Evolutionary conservation across 1,140 invertebrate species (phyloP).

Genomic region (Bombus polaris): DNA sequence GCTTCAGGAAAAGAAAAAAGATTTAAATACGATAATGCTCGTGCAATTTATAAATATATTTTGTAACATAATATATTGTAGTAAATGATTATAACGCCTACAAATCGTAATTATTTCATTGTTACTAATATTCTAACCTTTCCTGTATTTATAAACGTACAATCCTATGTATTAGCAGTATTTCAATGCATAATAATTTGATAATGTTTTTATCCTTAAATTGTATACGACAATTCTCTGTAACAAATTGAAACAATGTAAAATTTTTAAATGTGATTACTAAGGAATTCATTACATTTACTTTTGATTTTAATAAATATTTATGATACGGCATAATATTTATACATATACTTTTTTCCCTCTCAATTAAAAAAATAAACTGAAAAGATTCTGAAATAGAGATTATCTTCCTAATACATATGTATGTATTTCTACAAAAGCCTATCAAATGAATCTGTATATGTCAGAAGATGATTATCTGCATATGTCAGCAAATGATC

Average conservation of each 20-base stretch:
- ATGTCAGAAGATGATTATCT: neutral
- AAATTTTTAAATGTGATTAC: neutral
- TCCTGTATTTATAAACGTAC: slow-evolving; percentile 4
- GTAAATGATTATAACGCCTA: neutral
- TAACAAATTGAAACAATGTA: slow-evolving; percentile 13
- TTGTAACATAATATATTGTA: slow-evolving; percentile 56
- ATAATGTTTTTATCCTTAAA: neutral
- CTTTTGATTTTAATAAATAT: neutral
- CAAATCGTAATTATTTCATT: slow-evolving; percentile 10
- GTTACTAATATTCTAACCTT: neutral
- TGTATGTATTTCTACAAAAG: neutral
- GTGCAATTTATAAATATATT: slow-evolving; percentile 63
- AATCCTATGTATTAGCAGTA: neutral
- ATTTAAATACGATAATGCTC: slow-evolving; percentile 22
- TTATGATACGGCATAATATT: neutral
- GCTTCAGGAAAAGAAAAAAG: slow-evolving; percentile 26
- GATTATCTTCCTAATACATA: neutral
- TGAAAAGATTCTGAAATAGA: neutral
- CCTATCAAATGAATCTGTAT: neutral
- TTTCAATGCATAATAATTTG: neutral
- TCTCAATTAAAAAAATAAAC: neutral
- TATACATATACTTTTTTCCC: neutral
- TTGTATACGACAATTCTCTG: neutral
- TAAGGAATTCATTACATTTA: neutral
- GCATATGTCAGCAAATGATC: neutral